A percentile compares a stretch with the other conserved stretches of the same genome.
These are phyloP conservation scores for Agrochola litura DNA, from an alignment of 2,888 invertebrate genomes.

Conservation along the genomic window DNA sequence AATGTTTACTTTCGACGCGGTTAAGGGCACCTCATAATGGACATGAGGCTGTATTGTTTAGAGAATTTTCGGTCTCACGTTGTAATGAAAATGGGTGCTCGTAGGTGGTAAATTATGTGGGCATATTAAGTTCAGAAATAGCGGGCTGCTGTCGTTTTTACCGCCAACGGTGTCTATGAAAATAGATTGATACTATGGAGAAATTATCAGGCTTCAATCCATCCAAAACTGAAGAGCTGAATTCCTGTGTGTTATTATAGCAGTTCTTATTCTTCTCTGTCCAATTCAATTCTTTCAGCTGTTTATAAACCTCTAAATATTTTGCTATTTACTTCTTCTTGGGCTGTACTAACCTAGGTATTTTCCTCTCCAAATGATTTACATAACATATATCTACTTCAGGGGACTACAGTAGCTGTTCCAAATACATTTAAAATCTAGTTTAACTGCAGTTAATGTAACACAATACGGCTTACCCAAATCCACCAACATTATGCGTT, in stretches of 20 bases:
- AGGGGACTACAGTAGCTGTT: no score
- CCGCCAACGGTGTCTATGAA: slow-evolving; percentile 16
- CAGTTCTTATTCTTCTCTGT: neutral
- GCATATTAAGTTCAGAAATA: slow-evolving; percentile 15
- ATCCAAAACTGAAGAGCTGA: neutral
- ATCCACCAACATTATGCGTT: slow-evolving; percentile 33
- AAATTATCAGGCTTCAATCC: neutral
- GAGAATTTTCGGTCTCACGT: slow-evolving; percentile 32
- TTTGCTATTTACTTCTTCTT: neutral
- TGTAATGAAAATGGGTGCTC: slow-evolving; percentile 33
- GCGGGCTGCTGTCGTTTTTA: slow-evolving; percentile 1
- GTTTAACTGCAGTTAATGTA: neutral
- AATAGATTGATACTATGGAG: slow-evolving; percentile 8
- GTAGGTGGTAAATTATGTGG: slow-evolving; percentile 27
- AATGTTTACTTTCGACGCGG: slow-evolving; percentile 66
- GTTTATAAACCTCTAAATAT: neutral
- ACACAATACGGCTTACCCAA: slow-evolving; percentile 33
- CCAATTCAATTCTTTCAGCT: neutral
- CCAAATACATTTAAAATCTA: neutral
- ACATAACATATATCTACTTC: neutral
- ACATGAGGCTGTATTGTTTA: slow-evolving; percentile 46
- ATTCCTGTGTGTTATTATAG: neutral
- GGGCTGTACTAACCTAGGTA: neutral
- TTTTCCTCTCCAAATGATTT: no score
- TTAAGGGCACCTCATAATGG: slow-evolving; percentile 58